Conservation (phyloP, 2,888 invertebrate species). For the Pardosa pseudoannulata region DNA sequence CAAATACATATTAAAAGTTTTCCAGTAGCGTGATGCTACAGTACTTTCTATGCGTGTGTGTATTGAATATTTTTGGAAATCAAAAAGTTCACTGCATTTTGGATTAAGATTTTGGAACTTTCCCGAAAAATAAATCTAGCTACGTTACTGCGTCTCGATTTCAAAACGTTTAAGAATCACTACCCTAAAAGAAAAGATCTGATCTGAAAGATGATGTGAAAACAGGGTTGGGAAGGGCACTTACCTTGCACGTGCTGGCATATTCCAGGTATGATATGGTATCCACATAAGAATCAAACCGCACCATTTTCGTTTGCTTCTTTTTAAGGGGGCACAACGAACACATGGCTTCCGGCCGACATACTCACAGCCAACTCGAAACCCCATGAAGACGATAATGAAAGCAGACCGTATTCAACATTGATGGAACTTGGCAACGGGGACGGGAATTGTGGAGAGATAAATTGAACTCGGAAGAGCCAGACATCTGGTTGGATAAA, state of each 20-base stretch:
- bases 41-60: no score
- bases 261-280: conserved; percentile 82
- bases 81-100: no score
- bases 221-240: no score
- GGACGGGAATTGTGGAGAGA: neutral
- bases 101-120: no score
- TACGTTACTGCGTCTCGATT: no score
- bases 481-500: neutral
- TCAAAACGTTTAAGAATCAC: no score
- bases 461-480: neutral
- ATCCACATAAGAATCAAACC: conserved; percentile 82
- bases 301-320: conserved; percentile 80
- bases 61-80: no score
- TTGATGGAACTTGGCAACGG: neutral
- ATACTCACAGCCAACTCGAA: neutral
- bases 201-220: no score
- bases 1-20: no score
- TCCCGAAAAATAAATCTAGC: no score
- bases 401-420: neutral
- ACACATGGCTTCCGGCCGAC: conserved; percentile 79
- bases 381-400: neutral
- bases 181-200: no score
- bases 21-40: no score
- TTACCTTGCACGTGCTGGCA: conserved; percentile 76
- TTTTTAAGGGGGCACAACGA: conserved; percentile 82